These are phyloP conservation scores for Agriopis marginaria DNA, from an alignment of 2,888 invertebrate species.

Conservation along the genomic window DNA sequence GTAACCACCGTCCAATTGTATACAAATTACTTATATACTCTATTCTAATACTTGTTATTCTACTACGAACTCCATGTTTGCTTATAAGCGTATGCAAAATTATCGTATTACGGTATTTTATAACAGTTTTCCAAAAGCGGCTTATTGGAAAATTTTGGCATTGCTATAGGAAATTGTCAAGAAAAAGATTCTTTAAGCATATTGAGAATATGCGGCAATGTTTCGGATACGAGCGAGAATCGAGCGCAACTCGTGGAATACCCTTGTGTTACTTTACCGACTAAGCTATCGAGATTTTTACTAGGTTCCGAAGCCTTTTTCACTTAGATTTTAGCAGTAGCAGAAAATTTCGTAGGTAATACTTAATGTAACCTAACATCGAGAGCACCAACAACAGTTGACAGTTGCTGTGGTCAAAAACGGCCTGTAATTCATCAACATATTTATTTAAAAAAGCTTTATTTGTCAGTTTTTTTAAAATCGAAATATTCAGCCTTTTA, in stretches of 20 bases:
- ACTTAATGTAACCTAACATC: too few species aligned
- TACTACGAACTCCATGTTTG: background rate
- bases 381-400: too few species aligned
- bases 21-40: background rate
- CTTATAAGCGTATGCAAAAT: background rate
- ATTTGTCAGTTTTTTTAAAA: too few species aligned
- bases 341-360: too few species aligned
- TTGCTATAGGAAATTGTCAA: background rate
- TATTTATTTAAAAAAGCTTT: too few species aligned
- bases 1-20: background rate
- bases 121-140: constrained; percentile 1
- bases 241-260: background rate
- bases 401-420: too few species aligned
- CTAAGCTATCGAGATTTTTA: background rate
- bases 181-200: background rate
- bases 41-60: background rate
- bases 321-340: background rate
- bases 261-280: background rate
- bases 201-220: background rate
- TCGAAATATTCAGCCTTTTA: too few species aligned
- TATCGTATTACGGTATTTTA: background rate
- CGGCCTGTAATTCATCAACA: too few species aligned
- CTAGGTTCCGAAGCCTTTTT: background rate
- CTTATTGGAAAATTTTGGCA: background rate
- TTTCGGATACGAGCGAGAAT: background rate